These are phyloP conservation scores for Drosophila parvula DNA, from an alignment of 1,140 invertebrate species.

Conservation along the genomic window DNA sequence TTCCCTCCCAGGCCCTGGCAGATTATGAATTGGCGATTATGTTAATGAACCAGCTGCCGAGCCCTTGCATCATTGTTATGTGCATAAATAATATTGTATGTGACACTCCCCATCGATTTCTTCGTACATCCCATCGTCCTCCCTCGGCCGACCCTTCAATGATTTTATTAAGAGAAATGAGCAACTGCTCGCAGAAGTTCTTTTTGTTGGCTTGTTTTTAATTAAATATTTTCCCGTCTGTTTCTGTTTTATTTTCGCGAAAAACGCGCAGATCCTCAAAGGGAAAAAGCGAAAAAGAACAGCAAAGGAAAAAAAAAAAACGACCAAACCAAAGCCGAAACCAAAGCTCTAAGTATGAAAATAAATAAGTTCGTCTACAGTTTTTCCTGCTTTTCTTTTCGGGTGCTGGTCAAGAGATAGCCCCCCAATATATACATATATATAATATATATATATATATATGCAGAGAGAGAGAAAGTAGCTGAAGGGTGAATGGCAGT, in stretches of 20 bases:
- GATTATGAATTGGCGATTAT: conserved; percentile 81
- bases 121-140: neutral
- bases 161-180: conserved; percentile 15
- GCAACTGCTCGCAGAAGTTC: conserved; percentile 7
- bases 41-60: conserved; percentile 58
- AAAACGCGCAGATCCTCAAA: conserved; percentile 28
- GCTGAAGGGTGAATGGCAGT: conserved; percentile 49
- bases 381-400: conserved; percentile 33
- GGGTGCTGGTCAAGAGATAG: conserved; percentile 64
- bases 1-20: conserved; percentile 28
- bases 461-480: neutral
- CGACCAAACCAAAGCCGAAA: conserved; percentile 36
- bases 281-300: neutral
- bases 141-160: conserved; percentile 2
- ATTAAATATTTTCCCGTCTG: conserved; percentile 36
- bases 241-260: conserved; percentile 31
- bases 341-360: conserved; percentile 69
- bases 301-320: neutral
- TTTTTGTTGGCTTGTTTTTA: conserved; percentile 26
- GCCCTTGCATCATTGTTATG: conserved; percentile 59
- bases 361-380: conserved; percentile 66
- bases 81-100: conserved; percentile 48
- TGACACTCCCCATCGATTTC: conserved; percentile 6
- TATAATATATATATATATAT: neutral
- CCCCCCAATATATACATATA: conserved; percentile 2